Evolutionary conservation across 2,888 invertebrate genomes (phyloP).

Genomic region (Belgica antarctica): DNA sequence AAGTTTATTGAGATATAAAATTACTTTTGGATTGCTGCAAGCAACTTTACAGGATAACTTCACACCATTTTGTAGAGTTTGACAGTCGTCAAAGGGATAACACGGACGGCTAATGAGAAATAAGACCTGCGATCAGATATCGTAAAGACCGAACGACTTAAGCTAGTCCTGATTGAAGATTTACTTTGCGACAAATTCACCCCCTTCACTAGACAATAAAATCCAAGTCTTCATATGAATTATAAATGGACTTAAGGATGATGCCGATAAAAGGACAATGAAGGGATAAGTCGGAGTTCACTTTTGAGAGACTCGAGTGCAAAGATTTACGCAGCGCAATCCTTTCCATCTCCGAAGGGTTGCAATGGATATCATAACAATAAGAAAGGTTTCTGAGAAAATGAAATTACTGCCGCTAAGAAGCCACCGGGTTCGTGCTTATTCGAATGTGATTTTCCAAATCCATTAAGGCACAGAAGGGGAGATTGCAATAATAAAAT

Average conservation of each 20-base stretch:
- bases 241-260: conserved; percentile 20
- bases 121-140: conserved; percentile 10
- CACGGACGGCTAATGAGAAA: not conserved
- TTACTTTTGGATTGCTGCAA: not conserved
- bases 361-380: not conserved
- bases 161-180: conserved; percentile 10
- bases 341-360: conserved; percentile 10
- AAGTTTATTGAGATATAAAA: not conserved
- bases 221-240: conserved; percentile 14
- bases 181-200: not conserved
- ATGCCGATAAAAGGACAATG: conserved; percentile 28
- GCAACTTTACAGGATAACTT: too few species aligned
- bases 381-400: not conserved
- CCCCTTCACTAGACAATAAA: not conserved
- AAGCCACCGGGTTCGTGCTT: not conserved
- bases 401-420: not conserved
- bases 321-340: conserved; percentile 2
- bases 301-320: not conserved
- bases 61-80: not conserved
- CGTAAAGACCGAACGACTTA: not conserved
- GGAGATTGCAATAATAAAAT: conserved; percentile 2
- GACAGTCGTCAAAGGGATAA: conserved; percentile 36
- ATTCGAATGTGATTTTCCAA: not conserved
- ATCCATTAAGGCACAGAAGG: not conserved
- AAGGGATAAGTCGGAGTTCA: not conserved